A percentile compares a stretch with the other conserved stretches of the same genome.
phyloP scores from a whole-genome alignment of 1,140 invertebrate genomes.

The Brachionus calyciflorus region DNA sequence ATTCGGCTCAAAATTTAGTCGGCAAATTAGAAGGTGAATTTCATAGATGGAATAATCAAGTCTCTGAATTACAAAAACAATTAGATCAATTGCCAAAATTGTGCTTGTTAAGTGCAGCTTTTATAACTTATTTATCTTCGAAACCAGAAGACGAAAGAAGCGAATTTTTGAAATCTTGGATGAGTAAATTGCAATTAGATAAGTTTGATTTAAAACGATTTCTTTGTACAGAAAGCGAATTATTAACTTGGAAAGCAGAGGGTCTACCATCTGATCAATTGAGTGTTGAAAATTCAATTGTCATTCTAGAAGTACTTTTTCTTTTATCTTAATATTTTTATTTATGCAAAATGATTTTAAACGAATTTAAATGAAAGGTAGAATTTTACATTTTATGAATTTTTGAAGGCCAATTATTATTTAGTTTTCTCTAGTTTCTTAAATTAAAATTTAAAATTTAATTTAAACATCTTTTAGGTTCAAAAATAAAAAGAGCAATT shows the following conservation, averaged over 20 bases:
- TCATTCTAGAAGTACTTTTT: conserved; percentile 69
- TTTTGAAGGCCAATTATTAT: too few relatives aligned
- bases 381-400: too few relatives aligned
- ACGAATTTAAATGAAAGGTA: too few relatives aligned
- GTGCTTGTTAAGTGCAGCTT: conserved; percentile 72
- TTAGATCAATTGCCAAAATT: conserved; percentile 66
- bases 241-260: conserved; percentile 79
- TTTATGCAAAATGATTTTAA: too few relatives aligned
- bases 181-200: conserved; percentile 58
- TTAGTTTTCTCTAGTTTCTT: too few relatives aligned
- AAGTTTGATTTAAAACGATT: conserved; percentile 71
- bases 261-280: conserved; percentile 76
- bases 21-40: conserved; percentile 83
- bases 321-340: too few relatives aligned
- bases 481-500: too few relatives aligned
- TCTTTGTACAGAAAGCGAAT: conserved; percentile 72
- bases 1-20: conserved; percentile 78
- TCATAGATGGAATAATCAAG: conserved; percentile 62
- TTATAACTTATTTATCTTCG: conserved; percentile 72
- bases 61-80: conserved; percentile 56
- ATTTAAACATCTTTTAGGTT: not conserved
- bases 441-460: not conserved
- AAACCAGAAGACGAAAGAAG: conserved; percentile 69
- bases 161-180: conserved; percentile 62
- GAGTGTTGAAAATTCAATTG: conserved; percentile 77